Base-by-base conservation (phyloP, 2,888 invertebrate species). In the Diaperis boleti region DNA sequence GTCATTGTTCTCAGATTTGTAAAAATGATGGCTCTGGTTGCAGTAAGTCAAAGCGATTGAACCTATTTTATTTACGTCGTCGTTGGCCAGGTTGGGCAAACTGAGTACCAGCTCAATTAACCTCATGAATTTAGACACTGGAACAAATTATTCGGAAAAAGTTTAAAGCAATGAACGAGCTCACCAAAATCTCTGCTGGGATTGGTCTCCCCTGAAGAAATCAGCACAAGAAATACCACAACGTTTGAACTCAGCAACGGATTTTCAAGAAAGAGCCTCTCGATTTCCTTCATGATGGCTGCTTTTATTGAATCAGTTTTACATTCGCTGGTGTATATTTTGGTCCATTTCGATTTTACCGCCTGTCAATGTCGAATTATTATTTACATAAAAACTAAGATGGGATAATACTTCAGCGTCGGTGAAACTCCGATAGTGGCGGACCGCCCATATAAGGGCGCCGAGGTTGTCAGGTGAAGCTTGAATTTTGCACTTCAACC, bases 401-500 rank as follows among this genome's bases (percentile, higher is more conserved):
- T n/a, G n/a, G n/a, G 2, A 26, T 26, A 26, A 3, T 26, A 26
- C 26, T n/a, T 26, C 26, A 26, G 26, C 3, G 1, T 26, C 26
- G 1, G 26, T 26, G 6, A 26, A 26, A 26, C 26, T 26, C 1
- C 26, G 26, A 5, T 26, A 26, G 64, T 73, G 64, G 3, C 65
- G 47, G 8, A 69, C 64, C 5, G 74, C 72, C 75, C 75, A 75
- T 41, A 68, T 45, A 8, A 74, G 66, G 57, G 37, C 41, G 10
- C 13, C 22, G 4, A 33, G 6, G 41, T 54, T 44, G n/a, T 47
- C 29, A 14, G 41, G 18, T 14, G 33, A 17, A 6, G 33, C 10
- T 49, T 14, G 7, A 15, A 41, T 8, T 1, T 56, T 26, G 20
- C 42, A 49, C 18, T 57, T 56, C 3, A 49, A 15, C 56, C 56